Conservation (phyloP, 2,797 vertebrate species). For the Sylvia borin region DNA sequence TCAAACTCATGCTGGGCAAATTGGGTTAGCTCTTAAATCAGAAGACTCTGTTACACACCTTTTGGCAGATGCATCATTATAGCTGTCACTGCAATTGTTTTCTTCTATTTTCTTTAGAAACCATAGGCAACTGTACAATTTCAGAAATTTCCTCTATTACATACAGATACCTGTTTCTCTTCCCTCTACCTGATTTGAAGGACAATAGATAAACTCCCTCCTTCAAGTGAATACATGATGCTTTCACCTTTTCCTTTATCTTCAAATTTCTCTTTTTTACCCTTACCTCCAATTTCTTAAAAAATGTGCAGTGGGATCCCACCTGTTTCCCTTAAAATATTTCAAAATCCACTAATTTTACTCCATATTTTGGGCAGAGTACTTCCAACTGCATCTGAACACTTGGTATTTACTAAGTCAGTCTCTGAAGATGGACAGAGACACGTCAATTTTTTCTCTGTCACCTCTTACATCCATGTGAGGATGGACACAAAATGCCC, state of each 20-base stretch:
- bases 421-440: background rate
- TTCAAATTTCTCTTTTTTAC: background rate
- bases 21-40: background rate
- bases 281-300: background rate
- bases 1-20: slow-evolving; percentile 15
- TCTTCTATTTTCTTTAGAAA: slow-evolving; percentile 31
- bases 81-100: slow-evolving; percentile 1
- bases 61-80: background rate
- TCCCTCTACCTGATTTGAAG: background rate
- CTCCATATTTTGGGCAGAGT: background rate
- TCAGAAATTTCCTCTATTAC: background rate
- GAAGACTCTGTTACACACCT: background rate
- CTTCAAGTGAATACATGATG: background rate
- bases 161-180: background rate
- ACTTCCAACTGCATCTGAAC: background rate
- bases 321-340: background rate
- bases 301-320: background rate
- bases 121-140: background rate
- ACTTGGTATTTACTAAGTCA: background rate
- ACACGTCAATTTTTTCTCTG: background rate
- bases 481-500: background rate
- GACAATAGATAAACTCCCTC: slow-evolving; percentile 6
- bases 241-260: background rate
- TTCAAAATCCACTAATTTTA: background rate
- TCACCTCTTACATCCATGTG: background rate